A percentile compares a stretch with the other conserved stretches of the same genome.
phyloP scores from a whole-genome alignment of 2,113 vertebrate species.

The Sylvietta virens region DNA sequence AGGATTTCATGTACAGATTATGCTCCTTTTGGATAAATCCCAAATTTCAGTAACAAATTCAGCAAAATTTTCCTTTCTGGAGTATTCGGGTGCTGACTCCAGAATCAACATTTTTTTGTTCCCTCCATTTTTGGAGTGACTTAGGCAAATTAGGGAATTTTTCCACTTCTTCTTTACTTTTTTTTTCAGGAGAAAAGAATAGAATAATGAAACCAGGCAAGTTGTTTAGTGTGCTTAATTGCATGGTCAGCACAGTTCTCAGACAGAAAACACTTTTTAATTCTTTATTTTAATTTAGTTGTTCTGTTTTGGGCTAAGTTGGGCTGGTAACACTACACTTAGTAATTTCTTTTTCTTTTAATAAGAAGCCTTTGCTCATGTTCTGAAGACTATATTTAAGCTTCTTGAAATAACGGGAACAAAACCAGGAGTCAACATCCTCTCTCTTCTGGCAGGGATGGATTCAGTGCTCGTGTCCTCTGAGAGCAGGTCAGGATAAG shows the following conservation, averaged over 20 bases:
- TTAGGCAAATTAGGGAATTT: not conserved
- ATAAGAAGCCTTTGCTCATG: not conserved
- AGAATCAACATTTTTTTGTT: not conserved
- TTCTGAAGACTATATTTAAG: not conserved
- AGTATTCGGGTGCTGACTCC: not conserved
- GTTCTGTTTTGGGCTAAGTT: not conserved
- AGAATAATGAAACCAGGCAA: not conserved
- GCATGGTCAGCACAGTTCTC: not conserved
- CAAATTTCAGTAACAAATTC: not conserved
- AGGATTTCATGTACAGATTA: not conserved
- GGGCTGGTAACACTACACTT: not conserved
- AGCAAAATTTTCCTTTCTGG: not conserved
- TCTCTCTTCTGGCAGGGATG: not conserved
- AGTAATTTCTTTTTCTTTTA: not conserved
- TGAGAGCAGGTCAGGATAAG: constrained; percentile 26
- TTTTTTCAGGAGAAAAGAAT: not conserved
- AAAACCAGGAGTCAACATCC: not conserved
- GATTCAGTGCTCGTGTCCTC: not conserved
- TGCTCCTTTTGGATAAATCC: not conserved
- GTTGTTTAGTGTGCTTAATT: not conserved
- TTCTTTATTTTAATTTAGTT: rapidly evolving
- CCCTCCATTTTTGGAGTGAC: not conserved
- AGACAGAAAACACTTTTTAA: not conserved
- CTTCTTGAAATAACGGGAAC: not conserved
- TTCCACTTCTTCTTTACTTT: not conserved